Evolutionary conservation across 1,140 invertebrate genomes (phyloP).

Genomic region (Radopholus similis): DNA sequence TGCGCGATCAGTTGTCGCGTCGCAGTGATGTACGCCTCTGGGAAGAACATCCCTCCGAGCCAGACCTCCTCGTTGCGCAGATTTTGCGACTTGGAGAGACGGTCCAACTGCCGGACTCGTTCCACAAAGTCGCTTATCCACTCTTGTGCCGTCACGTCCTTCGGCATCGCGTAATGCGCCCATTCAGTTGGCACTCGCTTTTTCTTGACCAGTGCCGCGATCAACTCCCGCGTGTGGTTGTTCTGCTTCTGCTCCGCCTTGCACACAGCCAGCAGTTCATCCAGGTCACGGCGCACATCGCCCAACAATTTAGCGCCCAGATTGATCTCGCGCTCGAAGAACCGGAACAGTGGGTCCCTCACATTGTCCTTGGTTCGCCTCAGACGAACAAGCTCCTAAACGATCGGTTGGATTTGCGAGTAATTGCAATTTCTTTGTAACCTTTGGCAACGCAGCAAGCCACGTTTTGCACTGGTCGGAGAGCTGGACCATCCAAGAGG

Average conservation of each 20-base stretch:
- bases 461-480: conserved; percentile 85
- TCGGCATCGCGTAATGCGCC: conserved; percentile 86
- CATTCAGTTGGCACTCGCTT: conserved; percentile 81
- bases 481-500: conserved; percentile 94
- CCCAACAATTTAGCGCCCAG: conserved; percentile 81
- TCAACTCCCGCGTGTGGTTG: conserved; percentile 89
- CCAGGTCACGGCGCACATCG: conserved; percentile 81
- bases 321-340: conserved; percentile 92
- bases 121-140: conserved; percentile 98
- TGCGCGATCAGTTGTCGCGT: conserved; percentile 68
- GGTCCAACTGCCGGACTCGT: conserved; percentile 81
- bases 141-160: conserved; percentile 90
- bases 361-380: conserved; percentile 89
- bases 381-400: conserved; percentile 69
- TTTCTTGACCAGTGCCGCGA: conserved; percentile 71
- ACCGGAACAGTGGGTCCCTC: conserved; percentile 89
- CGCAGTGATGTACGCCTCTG: conserved; percentile 97
- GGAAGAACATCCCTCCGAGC: conserved; percentile 92
- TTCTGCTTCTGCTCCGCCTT: conserved; percentile 97
- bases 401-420: not conserved
- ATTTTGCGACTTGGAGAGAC: conserved; percentile 78
- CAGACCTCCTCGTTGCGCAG: conserved; percentile 84
- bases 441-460: conserved; percentile 82
- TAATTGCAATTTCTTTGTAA: too few relatives aligned
- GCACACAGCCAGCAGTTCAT: conserved; percentile 75